phyloP scores from a whole-genome alignment of 2,888 invertebrate genomes.

The Xylophagus ater region DNA sequence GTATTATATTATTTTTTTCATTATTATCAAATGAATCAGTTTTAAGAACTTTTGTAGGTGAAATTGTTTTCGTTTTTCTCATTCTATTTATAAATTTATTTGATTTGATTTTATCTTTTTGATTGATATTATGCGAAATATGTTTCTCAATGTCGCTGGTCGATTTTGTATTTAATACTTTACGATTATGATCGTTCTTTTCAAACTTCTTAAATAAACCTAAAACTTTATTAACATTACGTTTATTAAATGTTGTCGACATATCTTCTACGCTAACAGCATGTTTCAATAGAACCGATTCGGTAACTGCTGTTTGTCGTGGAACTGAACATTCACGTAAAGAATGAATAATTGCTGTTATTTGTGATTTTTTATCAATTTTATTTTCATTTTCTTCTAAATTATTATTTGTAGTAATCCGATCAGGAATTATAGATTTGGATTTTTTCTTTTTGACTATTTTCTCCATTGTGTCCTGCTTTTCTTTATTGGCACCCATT shows the following conservation, averaged over 20 bases:
- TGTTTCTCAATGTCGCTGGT: constrained; percentile 35
- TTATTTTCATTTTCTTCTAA: constrained; percentile 25
- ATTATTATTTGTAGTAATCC: constrained; percentile 5
- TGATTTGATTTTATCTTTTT: constrained; percentile 23
- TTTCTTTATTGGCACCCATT: constrained; percentile 26
- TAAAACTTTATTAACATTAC: constrained; percentile 62
- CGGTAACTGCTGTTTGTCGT: constrained; percentile 44
- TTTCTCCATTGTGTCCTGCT: constrained; percentile 22
- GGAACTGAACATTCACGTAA: constrained; percentile 59
- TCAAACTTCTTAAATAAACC: constrained; percentile 67
- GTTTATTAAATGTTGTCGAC: constrained; percentile 46
- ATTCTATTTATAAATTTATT: constrained; percentile 20
- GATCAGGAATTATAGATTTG: constrained; percentile 21
- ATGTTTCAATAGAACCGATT: constrained; percentile 55
- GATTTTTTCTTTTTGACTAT: constrained; percentile 37
- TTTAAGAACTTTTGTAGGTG: constrained; percentile 37
- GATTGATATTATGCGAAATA: constrained; percentile 30
- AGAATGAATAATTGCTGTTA: constrained; percentile 46
- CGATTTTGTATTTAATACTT: constrained; percentile 32
- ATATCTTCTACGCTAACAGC: constrained; percentile 63
- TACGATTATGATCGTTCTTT: constrained; percentile 43
- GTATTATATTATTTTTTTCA: constrained; percentile 5
- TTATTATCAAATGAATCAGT: constrained; percentile 34
- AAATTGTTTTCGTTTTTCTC: constrained; percentile 32
- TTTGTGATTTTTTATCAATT: constrained; percentile 38